These are phyloP conservation scores for Perca fluviatilis DNA, from an alignment of 2,113 vertebrate species.

Conservation along the genomic window DNA sequence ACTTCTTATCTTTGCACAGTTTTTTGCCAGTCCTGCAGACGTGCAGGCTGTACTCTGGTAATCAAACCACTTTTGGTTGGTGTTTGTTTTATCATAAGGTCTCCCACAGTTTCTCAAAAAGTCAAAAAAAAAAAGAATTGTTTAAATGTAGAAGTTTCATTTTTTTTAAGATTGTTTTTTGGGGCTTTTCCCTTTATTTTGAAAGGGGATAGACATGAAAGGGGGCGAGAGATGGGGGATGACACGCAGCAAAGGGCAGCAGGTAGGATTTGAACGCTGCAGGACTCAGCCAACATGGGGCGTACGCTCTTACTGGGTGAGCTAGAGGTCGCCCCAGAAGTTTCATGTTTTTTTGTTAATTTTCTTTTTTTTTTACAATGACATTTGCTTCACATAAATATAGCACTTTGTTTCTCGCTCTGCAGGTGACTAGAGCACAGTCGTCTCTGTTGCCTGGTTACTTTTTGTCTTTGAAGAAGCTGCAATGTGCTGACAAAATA, in stretches of 20 bases:
- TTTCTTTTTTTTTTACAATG: background rate
- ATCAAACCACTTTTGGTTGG: background rate
- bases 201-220: too few relatives aligned
- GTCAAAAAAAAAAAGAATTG: background rate
- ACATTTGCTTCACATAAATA: background rate
- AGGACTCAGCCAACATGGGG: too few relatives aligned
- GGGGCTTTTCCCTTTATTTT: too few relatives aligned
- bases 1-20: background rate
- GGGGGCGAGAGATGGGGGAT: too few relatives aligned
- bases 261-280: too few relatives aligned
- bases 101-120: background rate
- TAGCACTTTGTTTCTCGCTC: background rate
- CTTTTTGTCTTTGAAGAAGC: constrained; percentile 19
- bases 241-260: too few relatives aligned
- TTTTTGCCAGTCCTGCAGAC: background rate
- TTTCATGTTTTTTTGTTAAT: background rate
- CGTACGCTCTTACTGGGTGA: too few relatives aligned
- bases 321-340: too few relatives aligned
- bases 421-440: background rate
- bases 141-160: background rate
- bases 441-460: constrained; percentile 65
- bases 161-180: background rate
- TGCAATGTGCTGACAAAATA: background rate
- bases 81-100: background rate
- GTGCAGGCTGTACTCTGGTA: background rate